Base-by-base conservation (phyloP, 1,140 invertebrate genomes). In the Arion vulgaris region DNA sequence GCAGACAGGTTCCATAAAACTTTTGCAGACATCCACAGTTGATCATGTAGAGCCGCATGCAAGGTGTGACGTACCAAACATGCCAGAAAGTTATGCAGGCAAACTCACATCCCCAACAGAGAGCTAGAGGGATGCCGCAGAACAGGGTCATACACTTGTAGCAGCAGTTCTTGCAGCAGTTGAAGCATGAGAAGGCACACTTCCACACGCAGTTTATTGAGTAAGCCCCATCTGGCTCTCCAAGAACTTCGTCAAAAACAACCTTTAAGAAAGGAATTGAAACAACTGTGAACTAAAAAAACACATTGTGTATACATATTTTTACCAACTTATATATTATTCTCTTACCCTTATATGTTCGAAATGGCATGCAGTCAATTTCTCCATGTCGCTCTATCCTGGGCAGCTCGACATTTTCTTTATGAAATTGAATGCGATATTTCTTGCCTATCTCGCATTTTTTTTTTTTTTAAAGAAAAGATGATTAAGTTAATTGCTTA, bases 191-290 rank as follows among this genome's bases (percentile, higher is more conserved):
- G 83, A 94, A 93, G 84, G 95, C 95, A 15, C 95, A 91, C n/a
- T 94, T 93, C 96, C 96, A 96, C 49, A 95, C 95, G 88, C 95
- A 95, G 89, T 95, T 94, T 0, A 95, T 94, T 84, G 95, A 95
- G 62, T 95, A 92, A 11, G 95, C 94, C 4, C 94, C 94, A 81
- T 95, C 94, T 11, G 95, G 95, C 91, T 96, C 96, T 0, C 95
- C 96, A 53, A 96, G 94, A 62, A 96, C 94, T 84, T 96, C 95
- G 83, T 95, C 95, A 94, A 95, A 96, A 41, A 71, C n/a, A 32
- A 88, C 86, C 89, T 90, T 69, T 15, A n/a, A n/a, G 36, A n/a
- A 38, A 69, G 36, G 23, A 36, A 45, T 45, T n/a, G n/a, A n/a
- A n/a, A n/a, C n/a, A n/a, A n/a, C n/a, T n/a, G n/a, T n/a, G n/a